These are phyloP conservation scores for Exephanes ischioxanthus DNA, from an alignment of 2,888 invertebrate genomes.

Conservation along the genomic window DNA sequence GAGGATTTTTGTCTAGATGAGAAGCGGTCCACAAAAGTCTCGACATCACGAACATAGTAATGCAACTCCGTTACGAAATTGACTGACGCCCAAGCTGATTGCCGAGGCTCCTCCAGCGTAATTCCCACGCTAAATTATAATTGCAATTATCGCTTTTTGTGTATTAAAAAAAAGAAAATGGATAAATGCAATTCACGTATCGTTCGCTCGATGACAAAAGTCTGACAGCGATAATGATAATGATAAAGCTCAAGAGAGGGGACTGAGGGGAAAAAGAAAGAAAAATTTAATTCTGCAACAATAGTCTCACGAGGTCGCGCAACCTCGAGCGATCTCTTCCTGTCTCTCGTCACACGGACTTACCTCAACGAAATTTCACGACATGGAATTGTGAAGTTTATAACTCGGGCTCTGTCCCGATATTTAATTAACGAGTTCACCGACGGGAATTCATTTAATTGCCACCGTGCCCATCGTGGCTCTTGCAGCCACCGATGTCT, in stretches of 20 bases:
- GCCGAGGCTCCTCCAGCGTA: conserved; percentile 35
- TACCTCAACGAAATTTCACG: conserved; percentile 64
- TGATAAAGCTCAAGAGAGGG: conserved; percentile 31
- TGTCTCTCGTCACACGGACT: conserved; percentile 62
- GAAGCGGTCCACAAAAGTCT: conserved; percentile 10
- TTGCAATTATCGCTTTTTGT: conserved; percentile 43
- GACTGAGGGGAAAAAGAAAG: not conserved
- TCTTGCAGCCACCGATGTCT: conserved; percentile 44
- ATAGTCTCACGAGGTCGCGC: conserved; percentile 65
- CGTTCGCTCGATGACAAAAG: conserved; percentile 20
- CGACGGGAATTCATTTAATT: conserved; percentile 58
- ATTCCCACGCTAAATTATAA: conserved; percentile 58
- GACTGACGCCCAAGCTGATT: conserved; percentile 46
- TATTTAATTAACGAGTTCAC: conserved; percentile 66
- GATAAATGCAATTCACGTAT: conserved; percentile 2
- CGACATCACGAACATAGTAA: conserved; percentile 44
- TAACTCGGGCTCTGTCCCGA: conserved; percentile 54
- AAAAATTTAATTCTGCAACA: conserved; percentile 64
- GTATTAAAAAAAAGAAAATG: conserved; percentile 20
- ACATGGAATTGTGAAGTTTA: conserved; percentile 66
- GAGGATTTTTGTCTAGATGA: conserved; percentile 1
- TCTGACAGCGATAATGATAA: conserved; percentile 42
- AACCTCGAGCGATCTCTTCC: conserved; percentile 61
- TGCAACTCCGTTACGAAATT: conserved; percentile 58
- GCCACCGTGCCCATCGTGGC: conserved; percentile 17